Evolutionary conservation across 2,797 vertebrate species (phyloP).

Genomic region (Hybognathus amarus): DNA sequence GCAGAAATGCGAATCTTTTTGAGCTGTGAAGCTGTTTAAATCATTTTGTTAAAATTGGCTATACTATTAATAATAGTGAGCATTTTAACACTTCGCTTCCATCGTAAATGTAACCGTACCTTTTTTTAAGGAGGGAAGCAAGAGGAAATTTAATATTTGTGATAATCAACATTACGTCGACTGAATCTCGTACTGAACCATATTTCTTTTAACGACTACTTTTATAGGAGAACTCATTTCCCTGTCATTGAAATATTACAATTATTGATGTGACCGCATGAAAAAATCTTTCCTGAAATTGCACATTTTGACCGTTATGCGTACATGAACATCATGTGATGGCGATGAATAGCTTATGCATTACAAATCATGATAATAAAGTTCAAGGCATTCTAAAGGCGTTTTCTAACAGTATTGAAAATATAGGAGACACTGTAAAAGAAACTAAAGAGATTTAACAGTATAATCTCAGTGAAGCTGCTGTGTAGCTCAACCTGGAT

Average conservation of each 20-base stretch:
- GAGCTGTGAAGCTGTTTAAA: not conserved
- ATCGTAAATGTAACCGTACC: not conserved
- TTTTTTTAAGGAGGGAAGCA: not conserved
- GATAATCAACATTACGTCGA: not conserved
- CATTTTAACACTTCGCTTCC: not conserved
- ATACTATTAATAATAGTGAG: not conserved
- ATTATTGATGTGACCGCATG: constrained; percentile 34
- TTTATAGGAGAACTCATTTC: not conserved
- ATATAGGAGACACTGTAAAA: constrained; percentile 76
- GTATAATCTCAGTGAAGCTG: constrained; percentile 66
- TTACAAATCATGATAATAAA: constrained; percentile 69
- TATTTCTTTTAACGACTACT: not conserved
- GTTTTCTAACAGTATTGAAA: constrained; percentile 80
- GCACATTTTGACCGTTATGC: constrained; percentile 7
- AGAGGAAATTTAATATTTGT: not conserved
- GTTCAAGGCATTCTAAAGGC: constrained; percentile 70
- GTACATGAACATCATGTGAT: constrained; percentile 34
- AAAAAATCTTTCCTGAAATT: constrained; percentile 35
- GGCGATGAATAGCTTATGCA: constrained; percentile 42
- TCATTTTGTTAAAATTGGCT: not conserved
- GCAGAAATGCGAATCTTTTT: not conserved
- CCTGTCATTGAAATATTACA: constrained; percentile 36
- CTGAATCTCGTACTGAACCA: not conserved
- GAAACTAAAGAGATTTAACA: constrained; percentile 74
- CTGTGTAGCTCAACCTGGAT: constrained; percentile 74